Percentiles rank a stretch among this genome's conserved stretches.
These are phyloP conservation scores for Eupithecia subumbrata DNA, from an alignment of 2,888 invertebrate genomes.

Conservation along the genomic window DNA sequence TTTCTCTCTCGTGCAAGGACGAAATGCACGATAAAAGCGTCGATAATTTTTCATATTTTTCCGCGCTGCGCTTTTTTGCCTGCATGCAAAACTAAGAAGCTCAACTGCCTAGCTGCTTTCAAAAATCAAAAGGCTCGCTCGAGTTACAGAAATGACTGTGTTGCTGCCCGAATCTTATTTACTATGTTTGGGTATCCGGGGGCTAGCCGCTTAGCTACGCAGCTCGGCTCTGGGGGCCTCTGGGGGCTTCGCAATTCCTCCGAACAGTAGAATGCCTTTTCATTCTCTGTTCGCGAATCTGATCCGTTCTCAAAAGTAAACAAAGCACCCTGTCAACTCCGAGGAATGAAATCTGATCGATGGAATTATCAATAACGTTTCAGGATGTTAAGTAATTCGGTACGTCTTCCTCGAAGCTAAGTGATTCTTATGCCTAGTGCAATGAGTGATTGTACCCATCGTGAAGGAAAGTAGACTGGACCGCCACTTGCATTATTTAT, in stretches of 20 bases:
- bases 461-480: constrained; percentile 25
- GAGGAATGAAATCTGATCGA: not conserved
- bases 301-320: not conserved
- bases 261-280: too few relatives aligned
- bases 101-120: too few relatives aligned
- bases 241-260: not conserved
- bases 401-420: not conserved
- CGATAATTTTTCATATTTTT: too few relatives aligned
- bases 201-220: not conserved
- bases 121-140: too few relatives aligned
- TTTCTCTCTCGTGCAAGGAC: too few relatives aligned
- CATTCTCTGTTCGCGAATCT: not conserved
- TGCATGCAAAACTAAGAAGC: not conserved
- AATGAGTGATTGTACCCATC: constrained; percentile 21
- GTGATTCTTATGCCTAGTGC: constrained; percentile 19
- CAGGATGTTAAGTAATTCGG: not conserved
- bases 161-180: too few relatives aligned
- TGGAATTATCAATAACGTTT: not conserved
- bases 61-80: too few relatives aligned
- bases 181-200: too few relatives aligned
- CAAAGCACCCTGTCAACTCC: not conserved
- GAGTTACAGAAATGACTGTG: too few relatives aligned
- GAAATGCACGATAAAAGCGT: too few relatives aligned
- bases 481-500: constrained; percentile 27
- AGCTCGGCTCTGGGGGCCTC: not conserved